phyloP scores from a whole-genome alignment of 30 jellyfish, hydroid and myxozoan genomes.

The Catostylus mosaicus region DNA sequence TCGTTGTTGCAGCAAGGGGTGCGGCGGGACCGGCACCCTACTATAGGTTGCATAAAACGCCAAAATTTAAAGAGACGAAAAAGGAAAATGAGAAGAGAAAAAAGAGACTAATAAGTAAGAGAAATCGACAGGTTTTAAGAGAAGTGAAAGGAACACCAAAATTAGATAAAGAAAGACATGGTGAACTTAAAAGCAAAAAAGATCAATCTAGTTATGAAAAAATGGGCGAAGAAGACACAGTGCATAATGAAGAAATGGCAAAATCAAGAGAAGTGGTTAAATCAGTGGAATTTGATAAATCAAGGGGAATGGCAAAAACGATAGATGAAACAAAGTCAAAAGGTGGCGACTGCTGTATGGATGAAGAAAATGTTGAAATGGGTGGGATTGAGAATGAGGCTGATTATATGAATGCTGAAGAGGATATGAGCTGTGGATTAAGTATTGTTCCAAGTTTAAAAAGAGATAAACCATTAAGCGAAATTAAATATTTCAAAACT shows the following conservation, averaged over 20 bases:
- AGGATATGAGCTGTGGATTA: slow-evolving; percentile 9
- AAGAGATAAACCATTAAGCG: slow-evolving; percentile 10
- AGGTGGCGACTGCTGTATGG: neutral
- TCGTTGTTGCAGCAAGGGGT: slow-evolving; percentile 48
- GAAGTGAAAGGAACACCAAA: neutral
- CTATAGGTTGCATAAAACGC: slow-evolving; percentile 20
- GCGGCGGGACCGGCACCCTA: slow-evolving; percentile 22
- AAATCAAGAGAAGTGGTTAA: neutral
- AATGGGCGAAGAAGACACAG: neutral
- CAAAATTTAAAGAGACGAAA: slow-evolving; percentile 26
- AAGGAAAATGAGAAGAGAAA: neutral
- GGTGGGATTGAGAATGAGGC: neutral
- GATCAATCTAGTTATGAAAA: neutral
- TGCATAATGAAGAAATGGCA: neutral
- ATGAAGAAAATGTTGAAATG: neutral
- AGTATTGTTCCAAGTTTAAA: slow-evolving; percentile 5
- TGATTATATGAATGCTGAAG: slow-evolving; percentile 5
- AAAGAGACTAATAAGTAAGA: neutral
- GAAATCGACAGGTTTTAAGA: neutral
- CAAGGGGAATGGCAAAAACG: neutral
- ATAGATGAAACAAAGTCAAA: neutral
- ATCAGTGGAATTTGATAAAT: neutral
- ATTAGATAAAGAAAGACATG: neutral
- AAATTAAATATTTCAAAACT: neutral
- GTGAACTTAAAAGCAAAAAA: neutral